phyloP scores from a whole-genome alignment of 2,888 invertebrate species.

The Lycophotia porphyrea region DNA sequence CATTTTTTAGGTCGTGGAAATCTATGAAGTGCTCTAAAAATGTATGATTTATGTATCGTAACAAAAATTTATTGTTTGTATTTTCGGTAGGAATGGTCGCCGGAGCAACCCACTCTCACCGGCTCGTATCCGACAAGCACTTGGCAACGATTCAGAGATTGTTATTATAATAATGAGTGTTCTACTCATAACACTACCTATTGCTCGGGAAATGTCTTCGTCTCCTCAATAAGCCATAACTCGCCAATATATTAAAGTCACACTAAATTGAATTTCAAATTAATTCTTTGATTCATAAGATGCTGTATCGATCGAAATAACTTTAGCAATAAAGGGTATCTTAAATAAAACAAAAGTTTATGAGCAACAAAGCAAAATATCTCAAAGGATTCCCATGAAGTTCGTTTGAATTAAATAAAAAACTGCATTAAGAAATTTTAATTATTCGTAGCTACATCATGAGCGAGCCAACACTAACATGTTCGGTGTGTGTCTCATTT shows the following conservation, averaged over 20 bases:
- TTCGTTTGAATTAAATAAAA: constrained; percentile 68
- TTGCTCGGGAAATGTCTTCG: constrained; percentile 83
- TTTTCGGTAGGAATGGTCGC: constrained; percentile 79
- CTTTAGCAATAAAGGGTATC: constrained; percentile 22
- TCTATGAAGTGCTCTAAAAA: constrained; percentile 54
- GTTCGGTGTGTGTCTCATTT: constrained; percentile 88
- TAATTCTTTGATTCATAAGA: constrained; percentile 74
- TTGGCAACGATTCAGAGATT: constrained; percentile 86
- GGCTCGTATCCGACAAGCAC: constrained; percentile 77
- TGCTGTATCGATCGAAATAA: constrained; percentile 26
- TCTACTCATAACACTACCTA: constrained; percentile 84
- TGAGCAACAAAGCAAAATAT: constrained; percentile 56
- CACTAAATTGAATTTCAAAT: constrained; percentile 73
- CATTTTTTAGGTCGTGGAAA: constrained; percentile 9
- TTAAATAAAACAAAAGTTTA: constrained; percentile 47
- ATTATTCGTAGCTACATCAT: constrained; percentile 87
- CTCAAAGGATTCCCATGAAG: constrained; percentile 65
- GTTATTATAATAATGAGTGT: constrained; percentile 86
- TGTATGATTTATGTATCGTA: constrained; percentile 77
- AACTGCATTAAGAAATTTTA: constrained; percentile 79
- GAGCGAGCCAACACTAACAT: constrained; percentile 84
- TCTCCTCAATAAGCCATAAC: constrained; percentile 82
- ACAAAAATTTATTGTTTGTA: constrained; percentile 78
- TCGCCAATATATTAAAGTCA: constrained; percentile 81
- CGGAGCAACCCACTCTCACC: constrained; percentile 77